These are phyloP conservation scores for Philonicus albiceps DNA, from an alignment of 2,888 invertebrate genomes.

Conservation along the genomic window DNA sequence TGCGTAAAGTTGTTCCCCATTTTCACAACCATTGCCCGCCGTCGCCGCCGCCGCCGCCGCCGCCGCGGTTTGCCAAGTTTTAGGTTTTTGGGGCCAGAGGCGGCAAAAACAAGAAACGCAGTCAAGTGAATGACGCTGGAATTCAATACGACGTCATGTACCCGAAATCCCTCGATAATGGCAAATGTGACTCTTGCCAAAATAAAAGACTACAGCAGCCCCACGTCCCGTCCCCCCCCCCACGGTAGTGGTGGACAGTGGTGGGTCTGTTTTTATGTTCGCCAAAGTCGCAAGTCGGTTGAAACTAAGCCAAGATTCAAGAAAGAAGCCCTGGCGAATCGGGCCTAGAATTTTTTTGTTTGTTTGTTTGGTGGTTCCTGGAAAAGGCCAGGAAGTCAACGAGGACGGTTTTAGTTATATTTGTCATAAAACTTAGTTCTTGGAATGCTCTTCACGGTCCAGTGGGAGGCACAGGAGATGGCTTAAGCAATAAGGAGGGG, in stretches of 20 bases:
- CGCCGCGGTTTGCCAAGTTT: neutral
- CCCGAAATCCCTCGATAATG: conserved; percentile 7
- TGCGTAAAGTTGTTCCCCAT: neutral
- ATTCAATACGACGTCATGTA: conserved; percentile 4
- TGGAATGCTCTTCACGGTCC: neutral
- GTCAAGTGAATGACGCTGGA: conserved; percentile 18
- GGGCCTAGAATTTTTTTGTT: neutral
- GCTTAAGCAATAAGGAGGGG: neutral
- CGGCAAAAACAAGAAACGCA: conserved; percentile 7
- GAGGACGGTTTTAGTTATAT: neutral
- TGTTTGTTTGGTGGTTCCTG: neutral
- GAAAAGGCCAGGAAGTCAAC: neutral
- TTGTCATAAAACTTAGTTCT: neutral
- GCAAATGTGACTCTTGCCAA: neutral
- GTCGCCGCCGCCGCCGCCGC: neutral
- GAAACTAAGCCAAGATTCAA: conserved; percentile 9
- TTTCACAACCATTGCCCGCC: neutral
- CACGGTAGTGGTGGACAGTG: neutral
- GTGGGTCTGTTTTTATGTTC: neutral
- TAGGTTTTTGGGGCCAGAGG: neutral
- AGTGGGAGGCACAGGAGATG: neutral
- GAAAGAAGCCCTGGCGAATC: neutral
- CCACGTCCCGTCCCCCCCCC: neutral
- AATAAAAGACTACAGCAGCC: neutral
- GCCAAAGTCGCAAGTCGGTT: neutral